Evolutionary conservation across 92 coral and sea anemone species (phyloP).

Genomic region (Actinostola sp.): DNA sequence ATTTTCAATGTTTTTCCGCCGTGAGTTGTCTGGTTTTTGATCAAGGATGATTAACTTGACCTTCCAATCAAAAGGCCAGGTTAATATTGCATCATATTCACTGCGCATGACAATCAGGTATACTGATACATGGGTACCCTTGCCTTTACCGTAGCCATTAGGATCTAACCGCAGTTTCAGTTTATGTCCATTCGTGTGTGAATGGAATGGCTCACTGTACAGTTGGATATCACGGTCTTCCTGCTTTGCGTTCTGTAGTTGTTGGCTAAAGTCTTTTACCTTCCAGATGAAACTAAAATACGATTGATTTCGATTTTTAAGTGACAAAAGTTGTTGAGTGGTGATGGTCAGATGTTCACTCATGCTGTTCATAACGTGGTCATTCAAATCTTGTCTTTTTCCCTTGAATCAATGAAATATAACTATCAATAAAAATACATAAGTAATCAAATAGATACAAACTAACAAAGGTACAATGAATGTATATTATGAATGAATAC

Average conservation of each 20-base stretch:
- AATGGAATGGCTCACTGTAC: conserved; percentile 18
- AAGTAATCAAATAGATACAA: too few relatives aligned
- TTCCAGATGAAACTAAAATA: neutral
- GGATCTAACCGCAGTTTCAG: neutral
- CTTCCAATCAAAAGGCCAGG: conserved; percentile 32
- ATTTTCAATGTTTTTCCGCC: conserved; percentile 12
- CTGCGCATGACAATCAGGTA: conserved; percentile 14
- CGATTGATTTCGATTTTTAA: too few relatives aligned
- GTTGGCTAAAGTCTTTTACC: neutral
- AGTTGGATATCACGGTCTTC: neutral
- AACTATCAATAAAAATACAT: too few relatives aligned
- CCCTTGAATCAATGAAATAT: too few relatives aligned
- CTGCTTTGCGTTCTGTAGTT: neutral
- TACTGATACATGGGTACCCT: conserved; percentile 18
- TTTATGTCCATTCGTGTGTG: conserved; percentile 24
- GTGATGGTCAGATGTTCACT: too few relatives aligned
- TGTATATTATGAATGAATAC: too few relatives aligned
- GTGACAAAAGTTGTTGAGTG: too few relatives aligned
- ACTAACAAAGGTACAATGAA: too few relatives aligned
- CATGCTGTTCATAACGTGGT: too few relatives aligned
- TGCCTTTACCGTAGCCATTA: neutral
- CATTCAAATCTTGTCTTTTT: too few relatives aligned
- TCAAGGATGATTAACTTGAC: conserved; percentile 25
- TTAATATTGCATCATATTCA: conserved; percentile 25
- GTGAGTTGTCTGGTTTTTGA: conserved; percentile 10